These are phyloP conservation scores for Helicoverpa zea DNA, from an alignment of 1,140 invertebrate genomes.

Conservation along the genomic window DNA sequence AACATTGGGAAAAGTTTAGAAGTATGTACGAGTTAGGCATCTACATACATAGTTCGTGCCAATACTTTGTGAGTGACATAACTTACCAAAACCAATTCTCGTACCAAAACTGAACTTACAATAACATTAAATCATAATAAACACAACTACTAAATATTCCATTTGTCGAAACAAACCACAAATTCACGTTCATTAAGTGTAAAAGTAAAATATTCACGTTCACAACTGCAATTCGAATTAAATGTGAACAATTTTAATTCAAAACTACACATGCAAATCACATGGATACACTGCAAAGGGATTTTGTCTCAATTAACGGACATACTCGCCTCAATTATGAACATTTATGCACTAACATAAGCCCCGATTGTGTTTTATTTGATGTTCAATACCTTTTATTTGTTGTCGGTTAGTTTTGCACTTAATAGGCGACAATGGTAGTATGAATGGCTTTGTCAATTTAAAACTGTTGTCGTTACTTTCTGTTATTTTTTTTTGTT, in stretches of 20 bases:
- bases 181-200: conserved; percentile 13
- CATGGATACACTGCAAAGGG: conserved; percentile 45
- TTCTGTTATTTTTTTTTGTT: no score
- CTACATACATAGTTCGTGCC: neutral
- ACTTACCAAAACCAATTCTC: neutral
- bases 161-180: conserved; percentile 1
- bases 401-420: neutral
- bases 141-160: conserved; percentile 9
- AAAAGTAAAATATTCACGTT: conserved; percentile 37
- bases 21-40: no score
- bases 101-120: neutral
- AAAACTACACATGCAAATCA: conserved; percentile 52
- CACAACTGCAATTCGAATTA: conserved; percentile 26
- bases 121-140: neutral
- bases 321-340: conserved; percentile 30
- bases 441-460: neutral
- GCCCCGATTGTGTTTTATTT: conserved; percentile 16
- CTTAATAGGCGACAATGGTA: neutral
- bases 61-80: neutral
- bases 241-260: conserved; percentile 66
- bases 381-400: neutral
- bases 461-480: no score
- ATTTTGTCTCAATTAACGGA: conserved; percentile 58
- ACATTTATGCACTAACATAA: conserved; percentile 37
- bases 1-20: no score